Evolutionary conservation across 1,140 invertebrate species (phyloP), one percentile per base, ranked within the genome.

Genomic region (Oryctes rhinoceros): DNA sequence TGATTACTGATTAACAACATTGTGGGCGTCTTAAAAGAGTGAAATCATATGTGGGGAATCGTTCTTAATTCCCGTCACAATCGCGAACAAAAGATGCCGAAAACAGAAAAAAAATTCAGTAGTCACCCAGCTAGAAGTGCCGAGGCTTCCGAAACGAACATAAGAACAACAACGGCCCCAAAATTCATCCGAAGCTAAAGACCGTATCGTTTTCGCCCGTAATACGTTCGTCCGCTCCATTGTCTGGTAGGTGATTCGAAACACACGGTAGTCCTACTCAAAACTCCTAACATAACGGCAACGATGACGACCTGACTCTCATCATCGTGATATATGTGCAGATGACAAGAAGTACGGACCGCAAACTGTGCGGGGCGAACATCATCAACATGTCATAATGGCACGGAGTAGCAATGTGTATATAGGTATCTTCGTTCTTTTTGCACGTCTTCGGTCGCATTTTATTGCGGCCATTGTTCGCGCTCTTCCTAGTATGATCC

Each of bases 271-370:
- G 39, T 39, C 39, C 39, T 39, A 3, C 7, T 39, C 39, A 3
- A 39, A 39, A 39, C 7, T 39, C 39, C 39, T 39, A n/a, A n/a
- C n/a, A n/a, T n/a, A n/a, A n/a, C n/a, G n/a, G n/a, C n/a, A n/a
- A 3, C 39, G 39, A 39, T 39, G 39, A 39, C 39, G 39, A 39
- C 39, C 39, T 7, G 39, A 7, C 39, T 39, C 39, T 39, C 39
- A 59, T n/a, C 53, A 59, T 15, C 53, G n/a, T 59, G 53, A 59
- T 59, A 59, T 59, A 59, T 59, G 53, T 59, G 53, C 53, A 59
- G 53, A 59, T 59, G 53, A 59, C 53, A 59, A 59, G 15, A 18
- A 39, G 53, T 15, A n/a, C 18, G 18, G 53, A 59, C 53, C 18
- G 53, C 53, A 59, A 59, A 59, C 53, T 59, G 53, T 59, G 53